phyloP scores from a whole-genome alignment of 2,113 vertebrate genomes.

The Collichthys lucidus region DNA sequence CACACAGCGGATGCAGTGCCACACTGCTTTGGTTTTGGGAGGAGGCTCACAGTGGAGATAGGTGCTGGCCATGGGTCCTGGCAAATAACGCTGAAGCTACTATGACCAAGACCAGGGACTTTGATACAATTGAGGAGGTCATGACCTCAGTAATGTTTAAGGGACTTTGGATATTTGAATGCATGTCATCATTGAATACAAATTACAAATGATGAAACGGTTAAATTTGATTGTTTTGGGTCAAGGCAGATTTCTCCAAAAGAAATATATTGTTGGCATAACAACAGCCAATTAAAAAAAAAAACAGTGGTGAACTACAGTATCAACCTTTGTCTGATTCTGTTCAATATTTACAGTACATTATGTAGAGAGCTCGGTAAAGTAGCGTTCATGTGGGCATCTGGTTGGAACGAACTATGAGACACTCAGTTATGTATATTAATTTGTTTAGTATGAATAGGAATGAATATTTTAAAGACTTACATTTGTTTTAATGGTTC shows the following conservation, averaged over 20 bases:
- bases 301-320: too few relatives aligned
- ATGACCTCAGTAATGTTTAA: not conserved
- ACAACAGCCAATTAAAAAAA: too few relatives aligned
- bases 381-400: not conserved
- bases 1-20: conserved; percentile 8
- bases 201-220: not conserved
- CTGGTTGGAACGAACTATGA: not conserved
- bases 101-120: not conserved
- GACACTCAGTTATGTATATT: not conserved
- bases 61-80: not conserved
- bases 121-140: not conserved
- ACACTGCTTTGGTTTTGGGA: conserved; percentile 1
- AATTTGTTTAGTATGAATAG: not conserved
- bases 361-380: not conserved
- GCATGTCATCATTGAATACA: not conserved
- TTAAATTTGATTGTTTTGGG: not conserved
- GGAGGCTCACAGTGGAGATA: not conserved
- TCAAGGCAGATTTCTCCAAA: not conserved
- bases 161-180: not conserved
- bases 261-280: not conserved
- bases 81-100: conserved; percentile 1
- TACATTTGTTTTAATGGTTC: too few relatives aligned
- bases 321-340: not conserved
- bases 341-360: not conserved
- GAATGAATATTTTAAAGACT: too few relatives aligned